Base-by-base conservation (phyloP, 64 coral and sea anemone genomes). In the Cladopsammia gracilis region DNA sequence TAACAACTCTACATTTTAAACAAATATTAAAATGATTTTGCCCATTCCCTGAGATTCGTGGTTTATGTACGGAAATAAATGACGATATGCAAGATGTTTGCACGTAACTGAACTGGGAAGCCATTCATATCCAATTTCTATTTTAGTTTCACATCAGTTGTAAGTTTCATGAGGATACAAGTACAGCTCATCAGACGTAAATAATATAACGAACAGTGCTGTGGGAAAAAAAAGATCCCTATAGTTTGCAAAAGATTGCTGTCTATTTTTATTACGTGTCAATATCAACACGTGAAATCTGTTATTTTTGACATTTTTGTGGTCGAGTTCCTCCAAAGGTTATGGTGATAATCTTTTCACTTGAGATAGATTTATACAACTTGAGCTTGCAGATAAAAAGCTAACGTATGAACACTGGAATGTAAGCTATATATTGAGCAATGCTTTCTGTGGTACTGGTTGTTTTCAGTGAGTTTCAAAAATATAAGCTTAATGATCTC, bases 311-410 rank as follows among this genome's bases (percentile, higher is more conserved):
- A 45, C 62, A 68, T 10, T 66, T n/a, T 48, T 44, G 5, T 84
- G 60, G 62, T 84, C 45, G 60, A 84, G 66, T 84, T 84, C 61
- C 61, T 45, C 60, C 54, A 56, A 75, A 51, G 24, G n/a, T 59
- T 61, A 18, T 91, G 26, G 7, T 52, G 62, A 15, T 86, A 11
- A 70, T 3, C 11, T 62, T 70, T n/a, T 48, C 48, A 25, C 50
- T 34, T n/a, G n/a, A n/a, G n/a, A n/a, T n/a, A n/a, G n/a, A n/a
- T n/a, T n/a, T n/a, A n/a, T n/a, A n/a, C n/a, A n/a, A n/a, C n/a
- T n/a, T n/a, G n/a, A n/a, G n/a, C n/a, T n/a, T n/a, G n/a, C n/a
- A n/a, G n/a, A n/a, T n/a, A n/a, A n/a, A n/a, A n/a, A n/a, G n/a
- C n/a, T n/a, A n/a, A n/a, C n/a, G n/a, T n/a, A n/a, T n/a, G n/a